Base-by-base conservation (phyloP, 2,888 invertebrate species). In the Neoaliturus tenellus region DNA sequence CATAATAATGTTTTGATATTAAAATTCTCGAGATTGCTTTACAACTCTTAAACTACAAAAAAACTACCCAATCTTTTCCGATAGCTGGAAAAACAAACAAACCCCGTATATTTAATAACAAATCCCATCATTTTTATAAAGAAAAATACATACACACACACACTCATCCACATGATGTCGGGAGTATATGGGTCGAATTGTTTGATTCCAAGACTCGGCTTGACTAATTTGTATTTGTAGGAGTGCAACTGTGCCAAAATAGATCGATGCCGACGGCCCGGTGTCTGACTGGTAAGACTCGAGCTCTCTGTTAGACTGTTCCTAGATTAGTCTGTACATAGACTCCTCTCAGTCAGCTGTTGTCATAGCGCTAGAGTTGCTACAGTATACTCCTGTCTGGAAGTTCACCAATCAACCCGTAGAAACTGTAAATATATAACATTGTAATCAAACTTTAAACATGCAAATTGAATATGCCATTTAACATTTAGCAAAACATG, bases 201-300 rank as follows among this genome's bases (percentile, higher is more conserved):
- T 6, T 39, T 39, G 39, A 8, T 39, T 39, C 12, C 39, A 39
- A 39, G 12, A n/a, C n/a, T 39, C n/a, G 51, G 51, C 31, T 28
- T 75, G 75, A 75, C 48, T 48, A 23, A 31, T 75, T 75, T 75
- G 28, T 78, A 25, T 78, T 28, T 78, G 48, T 78, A 78, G 78
- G 78, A 33, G 78, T 78, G 55, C 78, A 28, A 35, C 31, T 78
- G 78, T 78, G 78, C 55, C 78, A 78, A 78, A 55, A 31, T 31
- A 28, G 78, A 33, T 33, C 78, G 6, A 17, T 78, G 55, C 6
- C 78, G 3, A 75, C 73, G 6, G 48, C 78, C 17, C 51, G 78
- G 14, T 78, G 78, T 55, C 17, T 78, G 33, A 78, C 78, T 31
- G 78, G 78, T 78, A 78, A 78, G 78, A 33, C 55, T 55, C 23